A percentile compares a stretch with the other conserved stretches of the same genome.
phyloP scores from a whole-genome alignment of 2,113 vertebrate genomes.

The Mixornis gularis region DNA sequence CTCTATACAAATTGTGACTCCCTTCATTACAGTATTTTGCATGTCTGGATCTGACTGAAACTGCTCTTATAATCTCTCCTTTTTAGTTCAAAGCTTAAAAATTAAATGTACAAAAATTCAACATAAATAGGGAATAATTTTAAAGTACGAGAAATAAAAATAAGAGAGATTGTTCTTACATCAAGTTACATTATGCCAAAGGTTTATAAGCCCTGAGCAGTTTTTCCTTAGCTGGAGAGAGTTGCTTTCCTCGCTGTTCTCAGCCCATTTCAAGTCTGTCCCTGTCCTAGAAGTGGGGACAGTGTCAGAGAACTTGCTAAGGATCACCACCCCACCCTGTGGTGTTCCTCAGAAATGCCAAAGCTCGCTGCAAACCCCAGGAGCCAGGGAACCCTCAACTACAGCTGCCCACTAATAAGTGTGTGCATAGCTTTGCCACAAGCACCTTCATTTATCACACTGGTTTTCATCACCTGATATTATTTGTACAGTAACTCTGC shows the following conservation, averaged over 20 bases:
- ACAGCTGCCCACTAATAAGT: not conserved
- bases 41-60: not conserved
- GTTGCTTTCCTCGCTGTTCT: not conserved
- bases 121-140: not conserved
- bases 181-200: not conserved
- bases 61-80: not conserved
- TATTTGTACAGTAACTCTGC: not conserved
- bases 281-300: not conserved
- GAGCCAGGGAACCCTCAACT: not conserved
- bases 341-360: not conserved
- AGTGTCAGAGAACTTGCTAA: not conserved
- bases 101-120: not conserved
- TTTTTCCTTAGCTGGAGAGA: not conserved
- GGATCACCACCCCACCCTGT: not conserved
- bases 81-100: not conserved
- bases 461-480: constrained; percentile 12
- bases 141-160: not conserved
- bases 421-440: not conserved
- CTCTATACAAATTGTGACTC: not conserved
- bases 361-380: not conserved
- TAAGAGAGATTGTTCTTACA: not conserved
- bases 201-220: not conserved
- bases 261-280: not conserved
- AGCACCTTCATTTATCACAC: not conserved
- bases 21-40: not conserved